A percentile compares a stretch with the other conserved stretches of the same genome.
Evolutionary conservation across 2,797 vertebrate species (phyloP).

Genomic region (Schizothorax lantsangensis): DNA sequence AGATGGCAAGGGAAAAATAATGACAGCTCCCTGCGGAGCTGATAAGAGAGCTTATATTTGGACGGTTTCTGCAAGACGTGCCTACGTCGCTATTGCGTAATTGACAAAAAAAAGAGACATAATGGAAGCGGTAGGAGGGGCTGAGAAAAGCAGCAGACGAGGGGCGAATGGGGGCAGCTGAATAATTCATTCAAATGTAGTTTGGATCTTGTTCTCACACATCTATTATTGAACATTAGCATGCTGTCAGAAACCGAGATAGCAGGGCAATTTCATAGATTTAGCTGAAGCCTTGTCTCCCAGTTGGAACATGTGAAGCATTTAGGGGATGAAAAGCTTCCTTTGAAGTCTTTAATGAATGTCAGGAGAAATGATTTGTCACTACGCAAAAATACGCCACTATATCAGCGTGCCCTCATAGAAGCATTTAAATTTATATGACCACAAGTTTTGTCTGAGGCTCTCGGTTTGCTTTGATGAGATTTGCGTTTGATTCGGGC

Average conservation of each 20-base stretch:
- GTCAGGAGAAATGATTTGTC: constrained; percentile 23
- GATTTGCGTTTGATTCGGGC: constrained; percentile 21
- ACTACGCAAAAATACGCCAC: not conserved
- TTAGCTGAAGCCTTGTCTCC: constrained; percentile 18
- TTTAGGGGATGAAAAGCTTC: constrained; percentile 38
- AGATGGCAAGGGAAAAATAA: constrained; percentile 7
- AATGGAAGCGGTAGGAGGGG: constrained; percentile 6
- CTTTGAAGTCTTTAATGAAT: constrained; percentile 19
- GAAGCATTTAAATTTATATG: constrained; percentile 18
- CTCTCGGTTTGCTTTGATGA: constrained; percentile 10
- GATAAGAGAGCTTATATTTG: constrained; percentile 56
- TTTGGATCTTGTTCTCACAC: constrained; percentile 48
- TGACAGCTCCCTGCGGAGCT: constrained; percentile 46
- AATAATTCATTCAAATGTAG: constrained; percentile 59
- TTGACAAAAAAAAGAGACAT: constrained; percentile 19
- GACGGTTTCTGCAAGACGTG: constrained; percentile 22
- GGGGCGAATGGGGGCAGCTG: constrained; percentile 27
- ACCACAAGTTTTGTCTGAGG: constrained; percentile 25
- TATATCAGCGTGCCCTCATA: constrained; percentile 3
- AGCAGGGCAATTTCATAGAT: constrained; percentile 38
- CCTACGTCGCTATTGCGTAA: constrained; percentile 40
- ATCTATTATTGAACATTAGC: constrained; percentile 62
- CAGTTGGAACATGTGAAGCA: constrained; percentile 14
- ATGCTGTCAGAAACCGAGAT: constrained; percentile 53
- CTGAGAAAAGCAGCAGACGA: constrained; percentile 9